Evolutionary conservation across 2,888 invertebrate genomes (phyloP).

Genomic region (Drosophila cognata): DNA sequence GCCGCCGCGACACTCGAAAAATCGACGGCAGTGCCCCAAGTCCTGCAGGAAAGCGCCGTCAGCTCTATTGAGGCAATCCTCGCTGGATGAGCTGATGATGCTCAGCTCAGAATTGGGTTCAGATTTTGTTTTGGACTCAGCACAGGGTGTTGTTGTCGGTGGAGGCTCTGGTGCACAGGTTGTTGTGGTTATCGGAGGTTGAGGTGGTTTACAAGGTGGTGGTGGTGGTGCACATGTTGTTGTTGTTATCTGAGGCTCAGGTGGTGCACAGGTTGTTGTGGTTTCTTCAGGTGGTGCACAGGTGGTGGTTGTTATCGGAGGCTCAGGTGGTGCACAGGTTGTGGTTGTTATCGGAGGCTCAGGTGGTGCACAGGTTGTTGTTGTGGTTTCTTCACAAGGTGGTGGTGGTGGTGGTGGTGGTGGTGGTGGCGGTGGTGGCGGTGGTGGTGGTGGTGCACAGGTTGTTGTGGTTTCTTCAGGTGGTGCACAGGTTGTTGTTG

Average conservation of each 20-base stretch:
- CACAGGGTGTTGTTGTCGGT: constrained; percentile 4
- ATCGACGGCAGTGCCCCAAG: constrained; percentile 59
- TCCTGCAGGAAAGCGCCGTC: constrained; percentile 58
- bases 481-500: neutral
- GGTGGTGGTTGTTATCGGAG: constrained; percentile 8
- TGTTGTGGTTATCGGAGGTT: neutral
- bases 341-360: neutral
- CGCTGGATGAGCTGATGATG: constrained; percentile 22
- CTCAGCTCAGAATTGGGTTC: neutral
- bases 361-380: neutral
- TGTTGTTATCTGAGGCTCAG: neutral
- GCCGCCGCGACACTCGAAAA: constrained; percentile 51
- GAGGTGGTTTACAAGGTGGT: no score
- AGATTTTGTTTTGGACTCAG: neutral
- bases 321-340: neutral
- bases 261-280: constrained; percentile 5
- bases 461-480: constrained; percentile 9
- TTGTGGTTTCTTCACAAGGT: neutral
- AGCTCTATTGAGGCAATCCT: constrained; percentile 37
- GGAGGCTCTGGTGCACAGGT: neutral
- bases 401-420: neutral
- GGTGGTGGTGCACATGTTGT: constrained; percentile 5
- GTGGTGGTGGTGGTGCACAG: constrained; percentile 2
- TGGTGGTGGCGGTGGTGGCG: neutral
- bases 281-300: neutral